Base-by-base conservation (phyloP, 2,113 vertebrate genomes). In the Ancistrus triradiatus region DNA sequence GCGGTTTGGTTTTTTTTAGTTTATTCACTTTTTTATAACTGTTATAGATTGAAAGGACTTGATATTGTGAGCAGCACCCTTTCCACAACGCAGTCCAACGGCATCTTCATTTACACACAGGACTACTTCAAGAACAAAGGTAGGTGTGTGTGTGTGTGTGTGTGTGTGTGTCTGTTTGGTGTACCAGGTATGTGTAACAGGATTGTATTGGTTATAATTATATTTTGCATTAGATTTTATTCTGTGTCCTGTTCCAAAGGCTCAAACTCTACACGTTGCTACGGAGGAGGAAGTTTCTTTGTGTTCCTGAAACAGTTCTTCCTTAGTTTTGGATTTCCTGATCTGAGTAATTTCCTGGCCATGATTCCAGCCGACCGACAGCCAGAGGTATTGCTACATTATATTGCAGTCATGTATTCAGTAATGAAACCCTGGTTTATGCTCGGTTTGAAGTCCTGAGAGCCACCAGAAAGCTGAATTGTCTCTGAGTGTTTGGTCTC, bases 261-360 rank as follows among this genome's bases (percentile, higher is more conserved):
- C 15, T 62, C 66, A 47, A 7, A 25, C 0, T 59, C 65, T 11
- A 58, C 82, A 15, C 69, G 58, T 47, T 85, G 83, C 64, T 83
- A 80, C 37, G 13, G 1, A 2, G 55, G 57, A 27, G 78, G 78
- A 50, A 81, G 80, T 31, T 80, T 82, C 66, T 81, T 72, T 44
- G 7, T 17, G 24, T 85, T 74, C 58, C 61, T 85, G 56, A 79
- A 43, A 50, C 66, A 49, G 25, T 70, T 49, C 18, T 84, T 83
- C 74, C 78, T 72, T 35, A 60, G 63, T 24, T 84, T 82, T 66
- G 77, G 73, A 31, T 79, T 80, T 63, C 84, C 81, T 42, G 62
- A 81, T 44, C 9, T 78, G 51, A 76, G 65, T 2, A 61, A n/a
- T 2, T 70, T 85, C 13, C 37, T 73, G 28, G 73, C 72, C n/a